Percentiles rank a stretch among this genome's conserved stretches.
These are phyloP conservation scores for Siniperca undulata DNA, from an alignment of 2,797 vertebrate genomes.

Conservation along the genomic window DNA sequence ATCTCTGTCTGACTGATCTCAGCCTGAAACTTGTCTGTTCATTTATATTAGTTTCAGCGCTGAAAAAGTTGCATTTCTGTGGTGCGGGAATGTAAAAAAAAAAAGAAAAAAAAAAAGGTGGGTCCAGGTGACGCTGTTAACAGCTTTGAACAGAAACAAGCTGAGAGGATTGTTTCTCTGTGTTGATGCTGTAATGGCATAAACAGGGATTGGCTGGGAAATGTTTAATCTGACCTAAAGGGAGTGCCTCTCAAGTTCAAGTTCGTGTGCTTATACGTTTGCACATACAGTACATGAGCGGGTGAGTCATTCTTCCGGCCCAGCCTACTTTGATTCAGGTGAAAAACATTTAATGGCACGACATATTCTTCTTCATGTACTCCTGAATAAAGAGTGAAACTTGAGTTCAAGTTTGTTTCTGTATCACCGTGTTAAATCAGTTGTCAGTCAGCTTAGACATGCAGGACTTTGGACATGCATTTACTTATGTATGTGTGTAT, in stretches of 20 bases:
- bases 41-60: not conserved
- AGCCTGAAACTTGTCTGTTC: not conserved
- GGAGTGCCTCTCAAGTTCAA: constrained; percentile 54
- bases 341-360: not conserved
- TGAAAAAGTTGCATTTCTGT: constrained; percentile 17
- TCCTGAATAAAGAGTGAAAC: not conserved
- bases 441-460: constrained; percentile 17
- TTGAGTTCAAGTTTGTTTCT: not conserved
- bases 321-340: constrained; percentile 20
- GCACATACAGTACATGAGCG: constrained; percentile 1
- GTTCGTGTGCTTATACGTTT: not conserved
- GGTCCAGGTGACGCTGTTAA: constrained; percentile 11
- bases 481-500: constrained; percentile 27
- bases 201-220: constrained; percentile 65
- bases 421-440: constrained; percentile 10
- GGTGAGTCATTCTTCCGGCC: constrained; percentile 41
- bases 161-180: constrained; percentile 14
- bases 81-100: not conserved
- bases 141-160: constrained; percentile 17
- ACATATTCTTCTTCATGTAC: not conserved
- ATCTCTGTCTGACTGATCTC: not conserved
- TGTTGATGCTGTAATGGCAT: constrained; percentile 6
- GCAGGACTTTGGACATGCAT: constrained; percentile 37
- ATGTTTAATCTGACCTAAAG: constrained; percentile 55
- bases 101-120: not conserved